Evolutionary conservation across 2,888 invertebrate species (phyloP).

Genomic region (Volucella inanis): DNA sequence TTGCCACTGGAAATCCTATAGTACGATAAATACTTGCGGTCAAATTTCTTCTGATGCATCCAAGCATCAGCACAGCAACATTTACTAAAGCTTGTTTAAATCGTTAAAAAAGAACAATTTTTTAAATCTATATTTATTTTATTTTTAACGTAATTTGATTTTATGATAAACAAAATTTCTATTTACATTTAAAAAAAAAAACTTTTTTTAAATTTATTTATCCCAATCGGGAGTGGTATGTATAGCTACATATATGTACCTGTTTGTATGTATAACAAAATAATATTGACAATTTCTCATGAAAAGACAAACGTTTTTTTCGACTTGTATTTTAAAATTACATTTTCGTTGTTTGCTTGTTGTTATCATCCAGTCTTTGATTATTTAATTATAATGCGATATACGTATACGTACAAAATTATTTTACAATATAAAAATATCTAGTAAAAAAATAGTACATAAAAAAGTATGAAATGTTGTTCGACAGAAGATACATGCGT

Average conservation of each 20-base stretch:
- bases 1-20: too few relatives aligned
- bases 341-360: conserved; percentile 27
- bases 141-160: conserved; percentile 21
- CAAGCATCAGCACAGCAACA: too few relatives aligned
- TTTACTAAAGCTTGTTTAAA: too few relatives aligned
- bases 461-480: conserved; percentile 36
- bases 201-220: conserved; percentile 27
- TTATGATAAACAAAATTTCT: conserved; percentile 68
- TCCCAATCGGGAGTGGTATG: conserved; percentile 4
- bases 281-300: conserved; percentile 11
- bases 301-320: conserved; percentile 1
- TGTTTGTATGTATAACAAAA: conserved; percentile 3
- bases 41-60: too few relatives aligned
- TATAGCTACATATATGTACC: not conserved
- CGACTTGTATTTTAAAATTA: not conserved
- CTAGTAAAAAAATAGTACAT: conserved; percentile 14
- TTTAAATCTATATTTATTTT: conserved; percentile 10
- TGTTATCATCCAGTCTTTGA: conserved; percentile 66
- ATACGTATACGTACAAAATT: conserved; percentile 38
- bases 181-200: conserved; percentile 59
- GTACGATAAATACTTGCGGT: too few relatives aligned
- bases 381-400: conserved; percentile 34
- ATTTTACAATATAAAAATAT: conserved; percentile 35
- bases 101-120: not conserved
- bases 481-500: conserved; percentile 40